phyloP scores from a whole-genome alignment of 2,113 vertebrate genomes.

The Ciconia boyciana region DNA sequence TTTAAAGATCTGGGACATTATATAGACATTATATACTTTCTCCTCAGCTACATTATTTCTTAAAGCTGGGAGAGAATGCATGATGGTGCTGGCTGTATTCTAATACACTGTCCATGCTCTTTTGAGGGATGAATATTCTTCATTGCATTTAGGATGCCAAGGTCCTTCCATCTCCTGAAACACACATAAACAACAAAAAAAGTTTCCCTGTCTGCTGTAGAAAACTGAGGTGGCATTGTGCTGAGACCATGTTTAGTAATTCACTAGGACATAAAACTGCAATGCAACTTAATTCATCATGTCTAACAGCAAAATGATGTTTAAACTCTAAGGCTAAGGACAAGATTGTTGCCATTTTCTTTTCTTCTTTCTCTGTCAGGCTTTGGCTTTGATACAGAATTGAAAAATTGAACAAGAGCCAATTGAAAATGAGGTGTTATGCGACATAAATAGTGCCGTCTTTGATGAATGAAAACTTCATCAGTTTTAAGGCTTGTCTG shows the following conservation, averaged over 20 bases:
- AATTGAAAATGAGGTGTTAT: neutral
- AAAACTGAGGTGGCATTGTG: neutral
- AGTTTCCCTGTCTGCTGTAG: neutral
- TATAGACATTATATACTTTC: neutral
- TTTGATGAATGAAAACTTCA: neutral
- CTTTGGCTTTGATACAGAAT: neutral
- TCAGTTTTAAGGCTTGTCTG: neutral
- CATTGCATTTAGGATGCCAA: neutral
- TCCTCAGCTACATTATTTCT: neutral
- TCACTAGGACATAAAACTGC: neutral
- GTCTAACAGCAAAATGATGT: neutral
- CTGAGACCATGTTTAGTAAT: neutral
- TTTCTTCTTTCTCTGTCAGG: neutral
- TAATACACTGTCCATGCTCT: neutral
- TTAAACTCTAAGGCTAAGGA: neutral
- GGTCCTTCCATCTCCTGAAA: neutral
- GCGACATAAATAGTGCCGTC: accelerated
- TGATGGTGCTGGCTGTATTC: neutral
- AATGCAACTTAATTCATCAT: neutral
- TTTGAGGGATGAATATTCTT: neutral
- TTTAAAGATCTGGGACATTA: neutral
- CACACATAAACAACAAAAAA: neutral
- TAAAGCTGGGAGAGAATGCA: neutral
- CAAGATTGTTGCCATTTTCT: neutral
- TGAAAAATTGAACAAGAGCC: neutral